Base-by-base conservation (phyloP, 2,888 invertebrate genomes). In the Augochlorella aurata region DNA sequence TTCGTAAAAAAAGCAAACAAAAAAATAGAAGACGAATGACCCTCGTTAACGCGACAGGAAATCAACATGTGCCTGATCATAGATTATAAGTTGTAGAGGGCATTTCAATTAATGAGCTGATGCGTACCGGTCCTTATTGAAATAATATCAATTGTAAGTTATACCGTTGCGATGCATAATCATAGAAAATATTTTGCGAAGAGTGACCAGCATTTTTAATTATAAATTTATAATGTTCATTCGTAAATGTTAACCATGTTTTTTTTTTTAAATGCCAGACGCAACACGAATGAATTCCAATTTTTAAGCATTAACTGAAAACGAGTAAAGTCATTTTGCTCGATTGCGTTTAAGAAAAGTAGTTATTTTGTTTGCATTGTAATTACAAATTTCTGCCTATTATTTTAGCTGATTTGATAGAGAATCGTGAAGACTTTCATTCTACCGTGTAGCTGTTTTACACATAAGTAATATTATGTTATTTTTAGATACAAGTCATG, bases 31-130 rank as follows among this genome's bases (percentile, higher is more conserved):
- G n/a, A 44, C 38, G 44, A 72, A 69, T 65, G 76, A 82, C 80
- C 75, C 76, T 85, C 81, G 63, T 82, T 86, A 82, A 47, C 66
- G 74, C 77, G 75, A 80, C 81, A 79, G 82, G 65, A 81, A 86
- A 87, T 88, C 79, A 77, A 78, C 76, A 85, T 73, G 87, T 88
- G 88, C 88, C 88, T 88, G 85, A 87, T 79, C 74, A 74, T 86
- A 87, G 85, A 83, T 79, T 67, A 79, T 88, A 88, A 84, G 79
- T 87, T 83, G 82, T 83, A 87, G 79, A 81, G 88, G 84, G 84
- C 85, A 89, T 89, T 87, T 81, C 54, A 81, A 79, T 87, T 54
- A 80, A 58, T 52, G 73, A 81, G 74, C 81, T 77, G 71, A 74
- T 82, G 65, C 80, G 61, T 69, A 74, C 70, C 72, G 65, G 61